Evolutionary conservation across 2,113 vertebrate species (phyloP), one percentile per base, ranked within the genome.

Genomic region (Hemiprocne comata): DNA sequence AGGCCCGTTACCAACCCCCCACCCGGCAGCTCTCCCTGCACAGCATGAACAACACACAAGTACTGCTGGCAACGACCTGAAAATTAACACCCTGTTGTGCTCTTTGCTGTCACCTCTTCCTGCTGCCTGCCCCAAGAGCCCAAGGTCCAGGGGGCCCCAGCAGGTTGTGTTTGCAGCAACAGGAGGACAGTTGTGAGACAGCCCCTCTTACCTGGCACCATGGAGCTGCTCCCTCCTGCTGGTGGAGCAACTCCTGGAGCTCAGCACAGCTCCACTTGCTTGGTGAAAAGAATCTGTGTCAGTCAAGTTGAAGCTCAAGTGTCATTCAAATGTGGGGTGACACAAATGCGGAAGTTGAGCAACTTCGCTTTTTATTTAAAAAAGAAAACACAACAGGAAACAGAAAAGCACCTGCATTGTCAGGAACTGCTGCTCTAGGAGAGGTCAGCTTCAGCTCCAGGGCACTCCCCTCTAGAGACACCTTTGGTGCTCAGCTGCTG

Each of bases 311-410:
- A 9, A 42, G 26, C 58, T 17, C 58, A 3, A 13, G 13, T 9
- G 50, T 25, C 81, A 75, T 36, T 83, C 38, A 50, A 13, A 61
- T 0, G 13, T 7, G 21, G 9, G 13, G 23, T 74, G 55, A 12
- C 71, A 65, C 31, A 73, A 58, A 77, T 40, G 50, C 38, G 87
- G 96, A 97, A 96, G 93, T 96, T 86, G 34, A 36, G 88, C 61
- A 95, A 93, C 76, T 89, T 95, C 85, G 12, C 29, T 42, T 88
- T 78, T 92, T 85, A 34, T 34, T n/a, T 21, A 7, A 13, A 67
- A 28, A 50, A 58, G 44, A 46, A 48, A 48, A 10, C 20, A 48
- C 46, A 19, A 18, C 82, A 95, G 79, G 93, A 93, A 95, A 82
- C 34, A 10, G 31, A 75, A 21, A 51, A 10, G 53, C 69, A 94